These are phyloP conservation scores for Suillia variegata DNA, from an alignment of 2,888 invertebrate species.

Conservation along the genomic window DNA sequence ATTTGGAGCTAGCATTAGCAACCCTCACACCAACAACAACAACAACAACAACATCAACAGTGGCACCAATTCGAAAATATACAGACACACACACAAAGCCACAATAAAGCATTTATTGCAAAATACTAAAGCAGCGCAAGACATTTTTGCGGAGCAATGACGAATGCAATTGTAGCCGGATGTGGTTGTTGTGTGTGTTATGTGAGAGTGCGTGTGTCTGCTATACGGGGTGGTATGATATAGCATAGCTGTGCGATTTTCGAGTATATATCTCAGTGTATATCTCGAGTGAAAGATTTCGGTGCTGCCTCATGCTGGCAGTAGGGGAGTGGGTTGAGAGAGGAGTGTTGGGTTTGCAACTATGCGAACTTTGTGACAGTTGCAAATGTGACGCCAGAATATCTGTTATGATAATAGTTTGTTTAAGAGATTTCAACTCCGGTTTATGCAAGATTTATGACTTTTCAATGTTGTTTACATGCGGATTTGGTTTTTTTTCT, in stretches of 20 bases:
- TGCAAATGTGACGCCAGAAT: background rate
- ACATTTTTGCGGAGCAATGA: background rate
- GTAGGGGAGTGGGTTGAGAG: background rate
- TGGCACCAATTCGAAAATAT: background rate
- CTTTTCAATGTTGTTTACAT: background rate
- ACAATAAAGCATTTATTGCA: background rate
- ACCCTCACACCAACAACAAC: background rate
- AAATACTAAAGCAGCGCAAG: background rate
- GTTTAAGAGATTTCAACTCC: background rate
- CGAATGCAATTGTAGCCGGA: background rate
- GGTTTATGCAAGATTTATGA: background rate
- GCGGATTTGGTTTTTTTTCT: background rate
- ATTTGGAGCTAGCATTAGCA: constrained; percentile 11
- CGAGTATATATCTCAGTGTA: no score
- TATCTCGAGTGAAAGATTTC: background rate
- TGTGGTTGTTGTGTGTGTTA: background rate
- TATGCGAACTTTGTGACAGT: background rate
- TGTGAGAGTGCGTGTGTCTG: background rate
- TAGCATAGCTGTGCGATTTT: no score
- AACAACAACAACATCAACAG: background rate
- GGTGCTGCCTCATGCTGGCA: background rate
- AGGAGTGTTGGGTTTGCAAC: background rate
- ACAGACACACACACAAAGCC: background rate
- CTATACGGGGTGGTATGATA: no score
- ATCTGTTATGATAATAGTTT: background rate